A percentile compares a stretch with the other conserved stretches of the same genome.
Evolutionary conservation across 2,113 vertebrate species (phyloP).

Genomic region (Acanthisitta chloris): DNA sequence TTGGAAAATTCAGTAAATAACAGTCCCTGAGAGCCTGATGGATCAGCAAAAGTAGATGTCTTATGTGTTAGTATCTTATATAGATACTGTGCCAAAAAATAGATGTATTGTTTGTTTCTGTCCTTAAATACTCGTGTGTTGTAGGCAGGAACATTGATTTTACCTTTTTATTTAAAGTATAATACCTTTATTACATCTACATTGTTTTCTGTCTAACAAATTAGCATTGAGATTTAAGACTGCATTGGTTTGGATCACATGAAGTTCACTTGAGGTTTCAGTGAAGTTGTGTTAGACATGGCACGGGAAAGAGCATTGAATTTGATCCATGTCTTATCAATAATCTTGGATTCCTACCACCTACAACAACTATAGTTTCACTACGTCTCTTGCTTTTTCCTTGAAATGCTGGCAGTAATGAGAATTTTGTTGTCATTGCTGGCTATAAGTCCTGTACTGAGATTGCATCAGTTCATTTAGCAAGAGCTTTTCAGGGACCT

Average conservation of each 20-base stretch:
- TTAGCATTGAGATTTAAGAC: conserved; percentile 9
- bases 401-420: conserved; percentile 50
- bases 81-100: background rate
- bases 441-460: conserved; percentile 24
- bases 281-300: background rate
- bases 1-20: background rate
- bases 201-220: conserved; percentile 32
- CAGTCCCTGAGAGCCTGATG: background rate
- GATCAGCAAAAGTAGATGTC: background rate
- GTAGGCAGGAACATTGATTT: background rate
- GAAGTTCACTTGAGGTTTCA: background rate
- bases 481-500: conserved; percentile 58
- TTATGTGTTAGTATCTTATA: background rate
- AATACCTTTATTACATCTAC: background rate
- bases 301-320: background rate
- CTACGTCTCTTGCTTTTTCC: conserved; percentile 28
- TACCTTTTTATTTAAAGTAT: background rate
- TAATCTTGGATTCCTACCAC: conserved; percentile 49
- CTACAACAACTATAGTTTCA: conserved; percentile 13
- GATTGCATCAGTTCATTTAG: conserved; percentile 74
- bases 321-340: conserved; percentile 17
- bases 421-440: conserved; percentile 52
- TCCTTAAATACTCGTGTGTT: background rate
- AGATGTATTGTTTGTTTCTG: background rate
- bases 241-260: background rate